phyloP scores from a whole-genome alignment of 2,888 invertebrate species.

The Calephelis perditalis region DNA sequence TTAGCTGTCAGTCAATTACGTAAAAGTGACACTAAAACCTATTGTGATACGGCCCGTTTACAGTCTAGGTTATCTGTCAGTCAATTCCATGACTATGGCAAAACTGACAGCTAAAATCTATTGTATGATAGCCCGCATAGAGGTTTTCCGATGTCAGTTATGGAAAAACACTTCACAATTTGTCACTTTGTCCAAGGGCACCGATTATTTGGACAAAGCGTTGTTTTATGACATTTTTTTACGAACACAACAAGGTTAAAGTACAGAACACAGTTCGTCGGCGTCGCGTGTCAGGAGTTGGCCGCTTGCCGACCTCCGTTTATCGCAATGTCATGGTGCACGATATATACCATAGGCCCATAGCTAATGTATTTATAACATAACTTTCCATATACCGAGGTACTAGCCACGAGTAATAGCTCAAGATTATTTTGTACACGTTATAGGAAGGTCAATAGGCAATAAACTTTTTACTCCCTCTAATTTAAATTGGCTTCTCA shows the following conservation, averaged over 20 bases:
- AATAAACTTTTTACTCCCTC: too few relatives aligned
- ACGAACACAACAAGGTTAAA: not conserved
- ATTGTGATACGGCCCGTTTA: too few relatives aligned
- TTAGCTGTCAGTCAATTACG: too few relatives aligned
- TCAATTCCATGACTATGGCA: too few relatives aligned
- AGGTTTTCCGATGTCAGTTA: too few relatives aligned
- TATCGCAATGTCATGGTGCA: constrained; percentile 8
- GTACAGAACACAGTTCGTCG: not conserved
- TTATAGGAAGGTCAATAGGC: not conserved
- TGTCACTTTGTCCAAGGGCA: not conserved
- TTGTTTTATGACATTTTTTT: not conserved
- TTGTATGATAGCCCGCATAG: too few relatives aligned
- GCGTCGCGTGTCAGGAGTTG: not conserved
- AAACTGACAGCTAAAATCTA: too few relatives aligned
- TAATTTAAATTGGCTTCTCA: too few relatives aligned
- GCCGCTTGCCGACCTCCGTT: constrained; percentile 1
- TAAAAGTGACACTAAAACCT: too few relatives aligned
- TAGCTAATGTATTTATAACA: too few relatives aligned
- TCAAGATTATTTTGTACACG: constrained; percentile 6
- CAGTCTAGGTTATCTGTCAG: too few relatives aligned
- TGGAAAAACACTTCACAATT: not conserved
- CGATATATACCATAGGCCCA: not conserved
- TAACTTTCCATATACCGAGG: too few relatives aligned
- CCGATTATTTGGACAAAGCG: constrained; percentile 4
- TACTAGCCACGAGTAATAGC: not conserved